These are phyloP conservation scores for Pyralis farinalis DNA, from an alignment of 2,888 invertebrate genomes.

Conservation along the genomic window DNA sequence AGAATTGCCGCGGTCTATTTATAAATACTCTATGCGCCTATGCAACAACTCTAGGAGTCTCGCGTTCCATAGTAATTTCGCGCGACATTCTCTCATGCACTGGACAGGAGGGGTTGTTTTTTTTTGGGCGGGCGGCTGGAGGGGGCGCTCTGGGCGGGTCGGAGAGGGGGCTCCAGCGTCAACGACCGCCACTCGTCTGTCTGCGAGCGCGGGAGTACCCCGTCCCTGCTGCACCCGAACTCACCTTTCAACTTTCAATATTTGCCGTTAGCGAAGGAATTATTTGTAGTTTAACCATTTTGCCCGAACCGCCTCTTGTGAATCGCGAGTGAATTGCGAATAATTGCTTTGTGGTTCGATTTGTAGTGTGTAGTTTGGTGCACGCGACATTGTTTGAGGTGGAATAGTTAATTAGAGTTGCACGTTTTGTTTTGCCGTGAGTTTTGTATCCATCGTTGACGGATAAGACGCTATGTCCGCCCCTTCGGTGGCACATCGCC, in stretches of 20 bases:
- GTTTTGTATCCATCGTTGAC: conserved; percentile 34
- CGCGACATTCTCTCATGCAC: conserved; percentile 29
- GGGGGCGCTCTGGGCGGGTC: conserved; percentile 54
- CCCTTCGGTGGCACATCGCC: conserved; percentile 48
- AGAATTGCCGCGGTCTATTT: conserved; percentile 12
- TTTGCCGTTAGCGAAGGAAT: conserved; percentile 18
- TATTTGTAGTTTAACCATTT: conserved; percentile 13
- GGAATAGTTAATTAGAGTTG: conserved; percentile 5
- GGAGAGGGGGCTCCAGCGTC: conserved; percentile 64
- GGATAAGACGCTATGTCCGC: conserved; percentile 44
- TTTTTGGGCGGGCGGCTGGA: conserved; percentile 71
- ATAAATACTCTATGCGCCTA: conserved; percentile 26
- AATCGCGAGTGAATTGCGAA: conserved; percentile 8
- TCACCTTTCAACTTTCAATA: conserved; percentile 39
- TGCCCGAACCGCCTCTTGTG: conserved; percentile 17
- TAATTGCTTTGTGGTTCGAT: not conserved
- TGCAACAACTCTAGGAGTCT: conserved; percentile 26
- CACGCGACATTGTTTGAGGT: not conserved
- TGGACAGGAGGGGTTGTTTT: conserved; percentile 47
- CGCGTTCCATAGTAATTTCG: conserved; percentile 32
- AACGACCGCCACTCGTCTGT: conserved; percentile 75
- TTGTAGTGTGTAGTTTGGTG: not conserved
- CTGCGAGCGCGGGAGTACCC: conserved; percentile 61
- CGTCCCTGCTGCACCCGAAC: conserved; percentile 47
- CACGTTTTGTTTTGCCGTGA: conserved; percentile 33